These are phyloP conservation scores for Barbus barbus DNA, from an alignment of 2,113 vertebrate species.

Conservation along the genomic window DNA sequence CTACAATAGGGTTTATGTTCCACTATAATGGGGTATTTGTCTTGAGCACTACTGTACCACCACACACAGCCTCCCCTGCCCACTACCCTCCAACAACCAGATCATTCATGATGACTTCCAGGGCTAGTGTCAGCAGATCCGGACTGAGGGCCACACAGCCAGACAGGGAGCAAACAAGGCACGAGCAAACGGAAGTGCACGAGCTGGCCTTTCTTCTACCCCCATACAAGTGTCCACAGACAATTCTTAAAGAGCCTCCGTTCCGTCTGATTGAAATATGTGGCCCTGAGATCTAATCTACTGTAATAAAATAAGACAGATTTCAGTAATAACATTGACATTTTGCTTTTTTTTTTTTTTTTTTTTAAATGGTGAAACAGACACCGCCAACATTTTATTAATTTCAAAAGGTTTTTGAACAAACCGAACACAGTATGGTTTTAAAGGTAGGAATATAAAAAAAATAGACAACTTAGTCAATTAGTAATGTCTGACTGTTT, in stretches of 20 bases:
- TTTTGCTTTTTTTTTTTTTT: neutral
- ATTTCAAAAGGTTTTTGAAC: neutral
- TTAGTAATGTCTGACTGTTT: no score
- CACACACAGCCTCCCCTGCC: constrained; percentile 39
- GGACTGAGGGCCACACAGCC: constrained; percentile 20
- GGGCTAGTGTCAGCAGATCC: constrained; percentile 22
- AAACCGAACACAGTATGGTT: neutral
- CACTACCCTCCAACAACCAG: constrained; percentile 31
- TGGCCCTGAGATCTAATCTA: neutral
- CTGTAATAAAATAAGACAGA: constrained; percentile 6
- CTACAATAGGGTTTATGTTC: constrained; percentile 56
- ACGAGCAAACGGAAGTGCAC: constrained; percentile 19
- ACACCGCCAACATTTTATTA: neutral
- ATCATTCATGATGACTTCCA: constrained; percentile 40
- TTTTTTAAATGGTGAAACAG: neutral
- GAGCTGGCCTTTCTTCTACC: neutral
- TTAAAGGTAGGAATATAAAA: no score
- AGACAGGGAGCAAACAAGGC: constrained; percentile 16
- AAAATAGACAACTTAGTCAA: neutral
- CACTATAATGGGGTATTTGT: constrained; percentile 54
- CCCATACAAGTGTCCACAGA: neutral
- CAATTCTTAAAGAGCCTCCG: neutral
- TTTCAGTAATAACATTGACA: constrained; percentile 4
- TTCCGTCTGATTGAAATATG: constrained; percentile 7
- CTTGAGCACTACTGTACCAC: constrained; percentile 49